A percentile compares a stretch with the other conserved stretches of the same genome.
Conservation (phyloP, 2,888 invertebrate species). For the Lycophotia porphyrea region DNA sequence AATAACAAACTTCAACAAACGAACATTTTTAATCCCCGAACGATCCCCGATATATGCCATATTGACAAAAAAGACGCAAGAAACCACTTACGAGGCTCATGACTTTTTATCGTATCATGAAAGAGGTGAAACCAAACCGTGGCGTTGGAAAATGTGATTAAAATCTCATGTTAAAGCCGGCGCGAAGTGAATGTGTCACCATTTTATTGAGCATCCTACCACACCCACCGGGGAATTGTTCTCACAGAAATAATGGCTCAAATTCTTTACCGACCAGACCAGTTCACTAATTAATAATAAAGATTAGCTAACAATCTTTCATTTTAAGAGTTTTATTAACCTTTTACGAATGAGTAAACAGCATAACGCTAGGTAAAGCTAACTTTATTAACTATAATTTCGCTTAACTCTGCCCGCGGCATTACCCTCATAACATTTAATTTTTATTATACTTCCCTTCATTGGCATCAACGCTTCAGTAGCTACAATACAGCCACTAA, state of each 20-base stretch:
- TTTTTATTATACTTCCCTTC: slow-evolving; percentile 48
- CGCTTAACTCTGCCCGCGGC: slow-evolving; percentile 30
- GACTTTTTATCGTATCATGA: background rate
- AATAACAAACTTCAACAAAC: too few species aligned
- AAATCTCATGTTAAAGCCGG: slow-evolving; percentile 22
- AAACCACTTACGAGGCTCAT: too few species aligned
- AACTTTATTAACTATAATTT: slow-evolving; percentile 54
- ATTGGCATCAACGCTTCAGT: slow-evolving; percentile 22
- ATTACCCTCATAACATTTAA: slow-evolving; percentile 42
- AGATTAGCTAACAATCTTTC: slow-evolving; percentile 24
- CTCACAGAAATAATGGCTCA: slow-evolving; percentile 15
- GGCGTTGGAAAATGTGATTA: slow-evolving; percentile 26
- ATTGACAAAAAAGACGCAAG: slow-evolving; percentile 4
- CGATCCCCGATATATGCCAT: background rate
- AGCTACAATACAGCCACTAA: slow-evolving; percentile 33
- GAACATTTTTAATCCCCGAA: background rate
- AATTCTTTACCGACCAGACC: slow-evolving; percentile 17
- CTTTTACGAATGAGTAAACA: slow-evolving; percentile 42
- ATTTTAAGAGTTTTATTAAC: slow-evolving; percentile 31
- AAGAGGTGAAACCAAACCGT: background rate
- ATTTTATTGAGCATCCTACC: slow-evolving; percentile 19
- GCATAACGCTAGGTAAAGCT: slow-evolving; percentile 11
- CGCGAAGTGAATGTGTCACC: slow-evolving; percentile 23
- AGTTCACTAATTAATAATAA: slow-evolving; percentile 10
- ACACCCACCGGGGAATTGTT: slow-evolving; percentile 10